phyloP scores from a whole-genome alignment of 2,113 vertebrate species.

The Greenwoodochromis staneri region DNA sequence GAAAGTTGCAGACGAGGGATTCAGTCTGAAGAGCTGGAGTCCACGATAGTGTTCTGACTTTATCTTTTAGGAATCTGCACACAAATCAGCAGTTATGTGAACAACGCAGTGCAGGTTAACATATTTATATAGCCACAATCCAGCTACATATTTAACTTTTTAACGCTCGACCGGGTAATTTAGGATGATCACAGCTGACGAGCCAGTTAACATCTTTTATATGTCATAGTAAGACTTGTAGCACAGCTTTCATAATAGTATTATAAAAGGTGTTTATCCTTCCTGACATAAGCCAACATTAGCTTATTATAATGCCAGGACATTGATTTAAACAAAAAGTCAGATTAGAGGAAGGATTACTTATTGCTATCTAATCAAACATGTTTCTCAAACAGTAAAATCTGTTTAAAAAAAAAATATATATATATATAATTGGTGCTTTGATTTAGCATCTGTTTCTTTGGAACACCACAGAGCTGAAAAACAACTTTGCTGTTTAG shows the following conservation, averaged over 20 bases:
- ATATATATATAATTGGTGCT: neutral
- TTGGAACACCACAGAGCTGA: neutral
- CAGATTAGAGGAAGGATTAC: neutral
- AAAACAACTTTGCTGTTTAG: neutral
- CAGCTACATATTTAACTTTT: neutral
- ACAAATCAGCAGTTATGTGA: neutral
- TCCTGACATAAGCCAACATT: neutral
- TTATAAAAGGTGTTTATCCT: fast-evolving
- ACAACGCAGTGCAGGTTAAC: neutral
- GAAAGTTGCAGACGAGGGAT: neutral
- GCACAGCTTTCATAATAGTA: neutral
- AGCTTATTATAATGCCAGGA: neutral
- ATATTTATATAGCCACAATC: neutral
- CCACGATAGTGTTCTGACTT: fast-evolving
- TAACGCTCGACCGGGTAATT: neutral
- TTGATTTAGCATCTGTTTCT: neutral
- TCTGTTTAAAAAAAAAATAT: neutral
- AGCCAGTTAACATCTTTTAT: neutral
- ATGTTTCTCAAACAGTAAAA: neutral
- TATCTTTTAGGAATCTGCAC: neutral
- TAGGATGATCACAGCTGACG: neutral
- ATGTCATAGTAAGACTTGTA: neutral
- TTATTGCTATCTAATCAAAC: neutral
- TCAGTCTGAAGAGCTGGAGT: neutral
- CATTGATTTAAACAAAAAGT: neutral